Percentiles rank a stretch among this genome's conserved stretches.
Evolutionary conservation across 2,113 vertebrate species (phyloP).

Genomic region (Neotoma lepida): DNA sequence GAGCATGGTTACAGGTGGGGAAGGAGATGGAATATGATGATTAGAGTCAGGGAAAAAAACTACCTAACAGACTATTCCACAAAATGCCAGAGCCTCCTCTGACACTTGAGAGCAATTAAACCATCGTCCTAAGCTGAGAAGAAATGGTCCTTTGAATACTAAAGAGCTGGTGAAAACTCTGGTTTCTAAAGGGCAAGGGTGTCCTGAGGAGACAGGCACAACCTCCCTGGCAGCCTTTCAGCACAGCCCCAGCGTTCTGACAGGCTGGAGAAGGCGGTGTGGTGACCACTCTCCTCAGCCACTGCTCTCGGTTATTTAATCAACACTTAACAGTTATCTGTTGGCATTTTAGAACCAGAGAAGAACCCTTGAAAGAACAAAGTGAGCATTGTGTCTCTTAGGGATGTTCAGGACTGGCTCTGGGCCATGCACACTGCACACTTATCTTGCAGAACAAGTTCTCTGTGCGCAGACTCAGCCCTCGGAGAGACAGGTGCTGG

Average conservation of each 20-base stretch:
- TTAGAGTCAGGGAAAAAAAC: background rate
- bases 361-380: constrained; percentile 75
- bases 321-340: constrained; percentile 68
- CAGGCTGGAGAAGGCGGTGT: background rate
- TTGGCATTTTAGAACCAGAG: constrained; percentile 79
- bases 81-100: background rate
- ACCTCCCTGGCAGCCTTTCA: background rate
- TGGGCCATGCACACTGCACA: constrained; percentile 67
- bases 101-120: background rate
- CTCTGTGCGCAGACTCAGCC: constrained; percentile 66
- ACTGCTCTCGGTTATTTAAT: constrained; percentile 29
- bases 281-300: constrained; percentile 11
- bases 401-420: constrained; percentile 69
- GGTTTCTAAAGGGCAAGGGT: background rate
- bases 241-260: fast-evolving
- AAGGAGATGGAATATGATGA: background rate
- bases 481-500: background rate
- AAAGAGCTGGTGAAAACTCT: constrained; percentile 1
- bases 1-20: background rate
- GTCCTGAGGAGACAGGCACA: background rate
- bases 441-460: constrained; percentile 71
- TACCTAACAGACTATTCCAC: background rate
- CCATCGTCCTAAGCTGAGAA: background rate
- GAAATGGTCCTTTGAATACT: background rate
- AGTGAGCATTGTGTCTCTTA: constrained; percentile 76